Conservation (phyloP, 2,797 vertebrate genomes). For the Siniperca obscura region DNA sequence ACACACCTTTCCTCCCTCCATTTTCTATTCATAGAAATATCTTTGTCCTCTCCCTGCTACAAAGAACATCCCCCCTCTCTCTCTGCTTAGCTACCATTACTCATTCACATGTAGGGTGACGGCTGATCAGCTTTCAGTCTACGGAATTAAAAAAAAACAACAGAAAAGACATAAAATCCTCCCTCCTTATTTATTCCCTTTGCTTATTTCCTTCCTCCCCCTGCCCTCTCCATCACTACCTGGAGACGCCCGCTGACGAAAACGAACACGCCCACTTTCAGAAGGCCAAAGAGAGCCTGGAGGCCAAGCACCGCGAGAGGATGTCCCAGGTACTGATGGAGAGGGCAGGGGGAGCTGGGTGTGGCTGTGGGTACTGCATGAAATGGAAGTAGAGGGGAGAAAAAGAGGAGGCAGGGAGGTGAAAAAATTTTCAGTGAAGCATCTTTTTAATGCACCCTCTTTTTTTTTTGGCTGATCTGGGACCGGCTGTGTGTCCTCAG, state of each 20-base stretch:
- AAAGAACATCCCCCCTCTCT: conserved; percentile 5
- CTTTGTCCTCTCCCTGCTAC: not conserved
- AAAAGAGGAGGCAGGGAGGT: not conserved
- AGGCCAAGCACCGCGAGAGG: conserved; percentile 95
- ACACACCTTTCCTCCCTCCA: conserved; percentile 21
- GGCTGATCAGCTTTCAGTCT: not conserved
- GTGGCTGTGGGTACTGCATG: conserved; percentile 92
- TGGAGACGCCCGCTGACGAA: conserved; percentile 95
- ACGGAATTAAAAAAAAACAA: not conserved
- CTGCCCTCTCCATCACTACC: conserved; percentile 75
- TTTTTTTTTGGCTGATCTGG: conserved; percentile 4
- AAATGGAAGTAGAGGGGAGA: not conserved
- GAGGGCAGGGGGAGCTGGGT: conserved; percentile 92
- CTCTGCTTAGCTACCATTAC: not conserved
- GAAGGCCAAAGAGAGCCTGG: conserved; percentile 97
- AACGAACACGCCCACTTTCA: conserved; percentile 97
- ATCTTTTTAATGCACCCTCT: not conserved
- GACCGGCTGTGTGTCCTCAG: not conserved
- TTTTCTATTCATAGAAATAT: conserved; percentile 35
- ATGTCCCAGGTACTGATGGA: too few species aligned
- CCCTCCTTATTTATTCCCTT: not conserved
- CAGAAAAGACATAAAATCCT: not conserved
- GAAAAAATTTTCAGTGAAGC: not conserved
- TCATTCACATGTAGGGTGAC: not conserved
- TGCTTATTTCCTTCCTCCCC: too few species aligned